These are phyloP conservation scores for Drosophila erecta DNA, from an alignment of 1,140 invertebrate genomes.

Conservation along the genomic window DNA sequence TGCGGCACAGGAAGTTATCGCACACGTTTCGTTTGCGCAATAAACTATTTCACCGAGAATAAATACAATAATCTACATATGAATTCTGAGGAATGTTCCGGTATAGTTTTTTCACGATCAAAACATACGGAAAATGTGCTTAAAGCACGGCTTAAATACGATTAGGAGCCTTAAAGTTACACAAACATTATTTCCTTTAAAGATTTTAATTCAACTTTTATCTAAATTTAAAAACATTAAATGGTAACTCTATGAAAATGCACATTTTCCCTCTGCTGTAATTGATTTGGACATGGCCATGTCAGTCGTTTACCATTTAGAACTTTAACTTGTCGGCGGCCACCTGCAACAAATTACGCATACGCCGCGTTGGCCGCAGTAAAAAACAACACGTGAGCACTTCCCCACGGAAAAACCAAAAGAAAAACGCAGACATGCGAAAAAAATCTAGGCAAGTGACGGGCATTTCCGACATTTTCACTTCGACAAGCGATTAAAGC, in stretches of 20 bases:
- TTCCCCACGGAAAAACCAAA: conserved; percentile 25
- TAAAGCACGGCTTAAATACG: no score
- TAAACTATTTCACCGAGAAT: conserved; percentile 5
- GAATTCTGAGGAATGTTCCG: neutral
- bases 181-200: no score
- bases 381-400: conserved; percentile 55
- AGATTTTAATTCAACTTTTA: no score
- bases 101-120: no score
- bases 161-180: no score
- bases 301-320: conserved; percentile 18
- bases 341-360: conserved; percentile 55
- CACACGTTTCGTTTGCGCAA: conserved; percentile 4
- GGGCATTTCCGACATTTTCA: conserved; percentile 65
- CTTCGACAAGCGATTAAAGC: conserved; percentile 58
- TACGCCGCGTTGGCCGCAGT: conserved; percentile 51
- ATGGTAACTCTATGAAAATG: neutral
- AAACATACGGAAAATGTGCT: no score
- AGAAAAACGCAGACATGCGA: conserved; percentile 20
- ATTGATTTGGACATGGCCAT: conserved; percentile 18
- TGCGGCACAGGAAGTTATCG: conserved; percentile 23
- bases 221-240: neutral
- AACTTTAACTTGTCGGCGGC: conserved; percentile 13
- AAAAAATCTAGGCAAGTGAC: conserved; percentile 57
- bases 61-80: neutral
- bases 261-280: neutral